Evolutionary conservation across 2,797 vertebrate genomes (phyloP).

Genomic region (Eulemur mongoz): DNA sequence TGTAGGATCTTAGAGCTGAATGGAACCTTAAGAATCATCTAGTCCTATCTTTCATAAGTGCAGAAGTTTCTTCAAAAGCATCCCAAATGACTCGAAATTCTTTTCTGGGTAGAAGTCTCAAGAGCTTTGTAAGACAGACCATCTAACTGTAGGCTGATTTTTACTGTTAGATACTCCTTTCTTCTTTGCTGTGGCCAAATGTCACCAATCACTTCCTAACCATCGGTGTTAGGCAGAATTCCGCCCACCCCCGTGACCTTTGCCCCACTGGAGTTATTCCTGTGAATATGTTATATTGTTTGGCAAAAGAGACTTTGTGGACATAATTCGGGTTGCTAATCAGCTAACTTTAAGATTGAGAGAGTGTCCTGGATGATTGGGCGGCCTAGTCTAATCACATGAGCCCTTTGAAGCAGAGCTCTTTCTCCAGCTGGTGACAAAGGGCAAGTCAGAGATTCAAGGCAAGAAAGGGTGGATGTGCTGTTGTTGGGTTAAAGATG

Average conservation of each 20-base stretch:
- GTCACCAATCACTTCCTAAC: background rate
- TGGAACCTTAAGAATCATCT: background rate
- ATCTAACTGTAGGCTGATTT: background rate
- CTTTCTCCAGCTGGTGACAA: background rate
- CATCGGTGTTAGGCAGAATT: background rate
- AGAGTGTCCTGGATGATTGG: background rate
- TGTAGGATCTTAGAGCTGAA: background rate
- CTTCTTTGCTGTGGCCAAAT: background rate
- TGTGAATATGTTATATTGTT: background rate
- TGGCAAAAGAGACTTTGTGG: background rate
- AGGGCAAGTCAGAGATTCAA: background rate
- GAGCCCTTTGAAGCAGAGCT: background rate
- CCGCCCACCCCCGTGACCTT: background rate
- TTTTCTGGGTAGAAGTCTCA: background rate
- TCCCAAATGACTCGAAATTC: background rate
- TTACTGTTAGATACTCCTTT: background rate
- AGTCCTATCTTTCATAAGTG: background rate
- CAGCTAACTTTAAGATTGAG: background rate
- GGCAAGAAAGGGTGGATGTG: background rate
- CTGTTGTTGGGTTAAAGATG: background rate
- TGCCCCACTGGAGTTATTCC: background rate
- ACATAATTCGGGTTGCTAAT: background rate
- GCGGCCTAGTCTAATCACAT: background rate
- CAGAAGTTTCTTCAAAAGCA: background rate
- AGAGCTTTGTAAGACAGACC: background rate